phyloP scores from a whole-genome alignment of 1,140 invertebrate genomes.

The Schlechtendalia chinensis region DNA sequence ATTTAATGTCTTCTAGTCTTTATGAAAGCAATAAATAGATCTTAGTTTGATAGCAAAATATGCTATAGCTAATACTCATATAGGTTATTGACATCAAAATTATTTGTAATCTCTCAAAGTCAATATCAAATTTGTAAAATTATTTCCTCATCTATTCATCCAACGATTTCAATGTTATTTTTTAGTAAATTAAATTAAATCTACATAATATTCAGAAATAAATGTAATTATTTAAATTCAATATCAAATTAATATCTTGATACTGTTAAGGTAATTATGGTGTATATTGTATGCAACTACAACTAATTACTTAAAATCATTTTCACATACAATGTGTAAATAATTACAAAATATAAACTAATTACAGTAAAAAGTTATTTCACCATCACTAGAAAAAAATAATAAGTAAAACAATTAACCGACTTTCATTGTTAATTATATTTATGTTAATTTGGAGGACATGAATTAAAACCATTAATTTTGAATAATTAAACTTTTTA shows the following conservation, averaged over 20 bases:
- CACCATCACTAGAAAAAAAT: background rate
- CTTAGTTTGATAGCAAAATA: background rate
- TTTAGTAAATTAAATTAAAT: background rate
- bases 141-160: background rate
- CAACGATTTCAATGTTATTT: background rate
- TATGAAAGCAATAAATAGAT: constrained; percentile 23
- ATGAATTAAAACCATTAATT: constrained; percentile 7
- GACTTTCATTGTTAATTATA: background rate
- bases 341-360: no score
- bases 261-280: background rate
- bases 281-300: background rate
- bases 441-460: background rate
- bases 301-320: background rate
- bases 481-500: constrained; percentile 6
- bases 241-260: background rate
- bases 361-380: background rate
- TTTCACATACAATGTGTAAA: no score
- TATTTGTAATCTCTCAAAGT: background rate
- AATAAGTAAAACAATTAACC: background rate
- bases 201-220: background rate
- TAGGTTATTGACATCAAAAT: background rate
- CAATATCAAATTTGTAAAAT: background rate
- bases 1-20: constrained; percentile 19
- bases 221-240: background rate
- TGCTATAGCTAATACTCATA: background rate